phyloP scores from a whole-genome alignment of 2,113 vertebrate species.

The Coryphaenoides rupestris region DNA sequence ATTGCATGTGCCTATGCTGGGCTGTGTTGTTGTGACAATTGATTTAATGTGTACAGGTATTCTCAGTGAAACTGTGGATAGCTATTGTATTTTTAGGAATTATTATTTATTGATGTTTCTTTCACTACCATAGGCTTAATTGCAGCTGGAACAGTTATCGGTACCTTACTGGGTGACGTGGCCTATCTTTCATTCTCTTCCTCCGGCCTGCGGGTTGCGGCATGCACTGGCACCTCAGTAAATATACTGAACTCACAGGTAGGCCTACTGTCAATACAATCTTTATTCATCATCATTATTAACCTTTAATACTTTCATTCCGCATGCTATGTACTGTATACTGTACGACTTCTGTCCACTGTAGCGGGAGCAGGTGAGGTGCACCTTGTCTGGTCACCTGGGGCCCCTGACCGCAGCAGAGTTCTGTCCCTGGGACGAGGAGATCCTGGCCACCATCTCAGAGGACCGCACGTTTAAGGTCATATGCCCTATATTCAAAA shows the following conservation, averaged over 20 bases:
- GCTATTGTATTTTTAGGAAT: too few relatives aligned
- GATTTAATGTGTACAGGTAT: too few relatives aligned
- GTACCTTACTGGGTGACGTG: conserved; percentile 70
- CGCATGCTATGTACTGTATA: background rate
- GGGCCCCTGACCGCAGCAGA: conserved; percentile 80
- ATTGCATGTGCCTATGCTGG: too few relatives aligned
- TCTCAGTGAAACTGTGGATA: too few relatives aligned
- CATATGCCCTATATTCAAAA: background rate
- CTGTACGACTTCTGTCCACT: too few relatives aligned
- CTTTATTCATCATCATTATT: background rate
- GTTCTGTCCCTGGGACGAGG: conserved; percentile 79
- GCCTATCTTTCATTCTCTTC: conserved; percentile 76
- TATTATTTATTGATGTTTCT: conserved; percentile 16
- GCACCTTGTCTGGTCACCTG: conserved; percentile 72
- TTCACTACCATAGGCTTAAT: conserved; percentile 66
- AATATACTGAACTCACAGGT: conserved; percentile 78
- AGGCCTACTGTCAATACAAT: conserved; percentile 9
- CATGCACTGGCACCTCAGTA: conserved; percentile 69
- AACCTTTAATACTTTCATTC: background rate
- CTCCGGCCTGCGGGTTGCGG: conserved; percentile 70
- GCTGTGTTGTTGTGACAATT: too few relatives aligned
- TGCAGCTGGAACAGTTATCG: conserved; percentile 74
- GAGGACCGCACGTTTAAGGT: conserved; percentile 86
- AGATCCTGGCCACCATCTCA: conserved; percentile 78
- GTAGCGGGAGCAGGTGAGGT: conserved; percentile 52